Percentiles rank a stretch among this genome's conserved stretches.
Conservation (phyloP, 2,888 invertebrate species). For the Halictus quadricinctus region DNA sequence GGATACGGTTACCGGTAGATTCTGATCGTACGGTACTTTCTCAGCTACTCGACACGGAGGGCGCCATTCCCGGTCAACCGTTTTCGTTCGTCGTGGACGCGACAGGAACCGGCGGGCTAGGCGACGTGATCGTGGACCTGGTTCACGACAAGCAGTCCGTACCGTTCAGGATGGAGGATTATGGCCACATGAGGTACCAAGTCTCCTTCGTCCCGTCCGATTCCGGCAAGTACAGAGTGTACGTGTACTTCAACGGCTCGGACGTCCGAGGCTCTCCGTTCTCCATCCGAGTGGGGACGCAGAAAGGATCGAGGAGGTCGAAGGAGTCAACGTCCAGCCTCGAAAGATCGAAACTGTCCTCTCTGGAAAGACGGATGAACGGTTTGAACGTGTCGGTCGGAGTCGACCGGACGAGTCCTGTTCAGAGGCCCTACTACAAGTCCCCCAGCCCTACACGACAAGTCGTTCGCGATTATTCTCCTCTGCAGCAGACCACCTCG, state of each 20-base stretch:
- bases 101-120: slow-evolving; percentile 91
- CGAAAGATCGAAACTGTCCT: slow-evolving; percentile 74
- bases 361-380: slow-evolving; percentile 77
- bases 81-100: slow-evolving; percentile 93
- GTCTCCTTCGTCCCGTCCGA: slow-evolving; percentile 92
- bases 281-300: slow-evolving; percentile 92
- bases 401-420: slow-evolving; percentile 67
- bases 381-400: slow-evolving; percentile 70
- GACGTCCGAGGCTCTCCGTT: slow-evolving; percentile 93
- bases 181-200: slow-evolving; percentile 89
- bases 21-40: neutral
- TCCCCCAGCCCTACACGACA: slow-evolving; percentile 73
- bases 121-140: slow-evolving; percentile 94
- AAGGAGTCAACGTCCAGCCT: slow-evolving; percentile 72
- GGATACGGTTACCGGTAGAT: neutral
- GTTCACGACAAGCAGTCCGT: slow-evolving; percentile 94
- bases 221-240: slow-evolving; percentile 91
- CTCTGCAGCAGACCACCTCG: slow-evolving; percentile 57
- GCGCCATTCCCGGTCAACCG: slow-evolving; percentile 92
- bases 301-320: slow-evolving; percentile 83
- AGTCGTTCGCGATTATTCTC: slow-evolving; percentile 69
- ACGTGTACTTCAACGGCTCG: slow-evolving; percentile 96
- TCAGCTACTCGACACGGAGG: slow-evolving; percentile 88
- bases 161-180: slow-evolving; percentile 91
- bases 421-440: slow-evolving; percentile 74